A percentile compares a stretch with the other conserved stretches of the same genome.
Conservation (phyloP, 2,113 vertebrate genomes). For the Ariopsis seemanni region DNA sequence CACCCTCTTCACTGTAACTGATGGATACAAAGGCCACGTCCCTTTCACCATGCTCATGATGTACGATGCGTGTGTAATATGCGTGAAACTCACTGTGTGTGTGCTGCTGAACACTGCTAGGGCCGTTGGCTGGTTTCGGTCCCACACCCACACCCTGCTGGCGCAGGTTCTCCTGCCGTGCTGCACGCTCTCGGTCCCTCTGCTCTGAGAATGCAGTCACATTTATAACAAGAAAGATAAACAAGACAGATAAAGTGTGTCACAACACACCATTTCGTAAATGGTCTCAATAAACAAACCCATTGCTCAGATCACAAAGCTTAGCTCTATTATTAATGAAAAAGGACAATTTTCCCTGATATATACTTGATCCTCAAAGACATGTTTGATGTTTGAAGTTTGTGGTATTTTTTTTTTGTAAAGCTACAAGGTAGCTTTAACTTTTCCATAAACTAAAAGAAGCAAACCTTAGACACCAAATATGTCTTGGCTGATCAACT, state of each 20-base stretch:
- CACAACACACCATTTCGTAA: background rate
- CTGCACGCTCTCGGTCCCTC: constrained; percentile 84
- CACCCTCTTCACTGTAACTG: background rate
- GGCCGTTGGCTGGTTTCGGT: constrained; percentile 32
- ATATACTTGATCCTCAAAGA: background rate
- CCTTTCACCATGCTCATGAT: background rate
- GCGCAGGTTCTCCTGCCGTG: constrained; percentile 75
- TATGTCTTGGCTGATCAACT: background rate
- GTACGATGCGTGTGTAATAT: background rate
- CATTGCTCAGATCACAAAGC: background rate
- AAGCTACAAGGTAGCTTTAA: background rate
- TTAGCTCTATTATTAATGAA: background rate
- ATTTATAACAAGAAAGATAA: constrained; percentile 17
- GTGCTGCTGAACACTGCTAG: constrained; percentile 12
- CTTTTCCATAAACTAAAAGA: too few relatives aligned
- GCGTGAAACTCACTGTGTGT: constrained; percentile 38
- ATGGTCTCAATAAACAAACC: background rate
- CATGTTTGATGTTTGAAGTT: background rate
- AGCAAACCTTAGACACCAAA: background rate
- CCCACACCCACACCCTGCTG: constrained; percentile 63
- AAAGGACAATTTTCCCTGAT: background rate
- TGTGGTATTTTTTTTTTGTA: background rate
- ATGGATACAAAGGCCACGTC: background rate
- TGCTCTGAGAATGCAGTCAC: constrained; percentile 74
- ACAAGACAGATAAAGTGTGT: background rate